Base-by-base conservation (phyloP, 2,797 vertebrate genomes). In the Halcyon smyrnensis region DNA sequence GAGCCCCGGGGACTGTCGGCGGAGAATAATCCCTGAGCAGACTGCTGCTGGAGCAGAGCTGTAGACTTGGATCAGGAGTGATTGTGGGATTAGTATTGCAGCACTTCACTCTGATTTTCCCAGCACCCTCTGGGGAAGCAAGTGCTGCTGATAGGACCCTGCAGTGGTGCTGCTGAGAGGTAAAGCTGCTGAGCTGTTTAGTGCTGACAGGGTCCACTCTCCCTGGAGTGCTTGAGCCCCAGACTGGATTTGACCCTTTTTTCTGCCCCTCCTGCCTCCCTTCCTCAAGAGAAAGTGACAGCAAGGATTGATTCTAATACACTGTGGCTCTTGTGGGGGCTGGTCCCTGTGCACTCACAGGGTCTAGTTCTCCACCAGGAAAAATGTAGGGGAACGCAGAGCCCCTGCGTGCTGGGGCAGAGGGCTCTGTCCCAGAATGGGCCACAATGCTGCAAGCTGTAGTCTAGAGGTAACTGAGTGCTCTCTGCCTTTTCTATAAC, bases 41-140 rank as follows among this genome's bases (percentile, higher is more conserved):
- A 9, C 48, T 59, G 39, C 67, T 75, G 43, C 48, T 90, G 51
- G 46, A 80, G 79, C 24, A 78, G 62, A 82, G 51, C 41, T 87
- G 32, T 85, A 53, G 69, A 48, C 68, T 80, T 74, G 56, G 37
- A 50, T 63, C 53, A 68, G 56, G 17, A 50, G 18, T 36, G 17
- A 56, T 21, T 48, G 45, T 64, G 76, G n/a, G 56, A 67, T 74
- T 79, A 63, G 25, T 69, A 65, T 41, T 59, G 36, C 12, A 8
- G 59, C 56, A 43, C 54, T 81, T 91, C 53, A 23, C 56, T 94
- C 54, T 67, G 18, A 53, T 83, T 91, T 93, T 93, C 43, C 36
- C 10, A 43, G 56, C 36, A 46, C 53, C 39, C 36, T 64, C n/a
- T 70, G 36, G 43, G 32, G 45, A 80, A 80, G 36, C 39, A 74